phyloP scores from a whole-genome alignment of 2,797 vertebrate species.

The Anomalospiza imberbis region DNA sequence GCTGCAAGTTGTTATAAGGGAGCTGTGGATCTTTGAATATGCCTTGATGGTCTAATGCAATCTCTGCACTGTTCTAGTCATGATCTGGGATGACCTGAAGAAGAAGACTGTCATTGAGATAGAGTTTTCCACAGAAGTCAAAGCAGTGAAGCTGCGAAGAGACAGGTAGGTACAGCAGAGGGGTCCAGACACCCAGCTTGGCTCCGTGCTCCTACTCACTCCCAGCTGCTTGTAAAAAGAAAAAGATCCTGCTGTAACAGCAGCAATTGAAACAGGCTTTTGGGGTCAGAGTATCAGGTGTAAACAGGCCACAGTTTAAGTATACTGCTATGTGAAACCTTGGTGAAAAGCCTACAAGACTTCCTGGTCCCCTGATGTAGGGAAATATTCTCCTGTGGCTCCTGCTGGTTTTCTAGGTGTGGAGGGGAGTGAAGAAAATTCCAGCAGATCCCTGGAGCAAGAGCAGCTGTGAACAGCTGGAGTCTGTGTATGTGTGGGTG shows the following conservation, averaged over 20 bases:
- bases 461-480: slow-evolving; percentile 2
- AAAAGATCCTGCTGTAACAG: not conserved
- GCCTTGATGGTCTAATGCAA: not conserved
- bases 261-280: not conserved
- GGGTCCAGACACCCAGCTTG: not conserved
- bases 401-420: not conserved
- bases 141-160: slow-evolving; percentile 93
- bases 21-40: not conserved
- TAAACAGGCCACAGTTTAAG: not conserved
- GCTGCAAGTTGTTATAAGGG: not conserved
- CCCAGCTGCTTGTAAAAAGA: not conserved
- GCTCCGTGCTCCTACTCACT: not conserved
- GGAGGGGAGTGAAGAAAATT: not conserved
- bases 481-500: not conserved
- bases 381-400: not conserved
- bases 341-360: not conserved
- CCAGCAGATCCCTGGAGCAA: not conserved
- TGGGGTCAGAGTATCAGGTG: not conserved
- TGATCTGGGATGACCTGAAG: slow-evolving; percentile 99
- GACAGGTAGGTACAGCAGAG: slow-evolving; percentile 81
- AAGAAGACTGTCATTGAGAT: slow-evolving; percentile 99
- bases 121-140: slow-evolving; percentile 98
- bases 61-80: slow-evolving; percentile 77
- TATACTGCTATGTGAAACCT: not conserved
- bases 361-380: not conserved